Conservation (phyloP, 2,113 vertebrate genomes). For the Saccopteryx bilineata region DNA sequence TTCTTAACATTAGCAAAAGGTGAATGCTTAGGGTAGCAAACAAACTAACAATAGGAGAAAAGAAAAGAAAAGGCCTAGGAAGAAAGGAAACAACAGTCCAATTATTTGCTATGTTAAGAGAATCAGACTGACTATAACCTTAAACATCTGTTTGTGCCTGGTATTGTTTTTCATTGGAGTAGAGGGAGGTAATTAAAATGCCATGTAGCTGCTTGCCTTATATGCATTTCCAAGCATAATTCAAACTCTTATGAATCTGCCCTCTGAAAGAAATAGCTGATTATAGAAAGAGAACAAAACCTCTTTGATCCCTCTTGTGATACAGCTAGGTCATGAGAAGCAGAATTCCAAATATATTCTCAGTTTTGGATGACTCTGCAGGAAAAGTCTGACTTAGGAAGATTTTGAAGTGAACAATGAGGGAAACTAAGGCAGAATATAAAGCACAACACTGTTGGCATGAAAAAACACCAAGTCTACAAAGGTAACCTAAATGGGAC, state of each 20-base stretch:
- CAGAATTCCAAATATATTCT: conserved; percentile 65
- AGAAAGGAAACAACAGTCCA: conserved; percentile 62
- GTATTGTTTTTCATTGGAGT: conserved; percentile 46
- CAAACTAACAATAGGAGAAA: not conserved
- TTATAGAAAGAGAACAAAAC: conserved; percentile 80
- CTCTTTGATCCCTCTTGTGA: conserved; percentile 76
- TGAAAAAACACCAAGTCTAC: conserved; percentile 7
- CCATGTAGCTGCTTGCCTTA: conserved; percentile 72
- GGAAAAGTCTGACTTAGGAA: conserved; percentile 37
- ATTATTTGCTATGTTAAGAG: conserved; percentile 60
- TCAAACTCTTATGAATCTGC: conserved; percentile 77
- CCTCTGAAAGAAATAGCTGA: conserved; percentile 79
- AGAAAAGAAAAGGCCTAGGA: not conserved
- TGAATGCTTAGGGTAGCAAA: conserved; percentile 9
- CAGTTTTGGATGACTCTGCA: conserved; percentile 38
- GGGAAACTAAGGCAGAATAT: conserved; percentile 56
- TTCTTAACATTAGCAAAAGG: conserved; percentile 53
- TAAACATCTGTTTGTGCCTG: conserved; percentile 68
- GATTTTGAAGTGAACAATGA: conserved; percentile 58
- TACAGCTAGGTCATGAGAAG: conserved; percentile 71
- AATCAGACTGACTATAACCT: conserved; percentile 65
- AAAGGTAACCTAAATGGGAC: not conserved
- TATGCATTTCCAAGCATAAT: conserved; percentile 78
- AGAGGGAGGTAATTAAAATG: conserved; percentile 76
- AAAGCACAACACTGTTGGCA: conserved; percentile 50